Evolutionary conservation across 1,140 invertebrate genomes (phyloP), one percentile per base, ranked within the genome.

Genomic region (Eurosta solidaginis): DNA sequence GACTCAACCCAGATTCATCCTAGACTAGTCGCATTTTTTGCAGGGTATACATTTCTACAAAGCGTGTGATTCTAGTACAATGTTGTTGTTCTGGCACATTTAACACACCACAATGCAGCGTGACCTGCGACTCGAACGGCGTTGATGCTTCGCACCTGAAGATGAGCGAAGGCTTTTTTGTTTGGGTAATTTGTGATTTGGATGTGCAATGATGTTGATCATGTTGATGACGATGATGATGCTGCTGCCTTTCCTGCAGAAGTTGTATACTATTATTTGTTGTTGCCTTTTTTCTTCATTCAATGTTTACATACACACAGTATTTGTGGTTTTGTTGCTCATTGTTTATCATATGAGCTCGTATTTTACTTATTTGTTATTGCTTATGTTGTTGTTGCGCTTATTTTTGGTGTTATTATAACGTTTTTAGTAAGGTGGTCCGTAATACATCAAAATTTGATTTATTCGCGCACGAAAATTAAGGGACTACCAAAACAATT

Each of bases 371-470:
- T 17, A 29, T 12, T 59, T 59, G 27, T 17, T 36, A 7, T 59
- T 33, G 29, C 40, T 6, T 40, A 36, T 68, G 33, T 40, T 68
- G 33, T 42, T 42, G 20, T 42, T 68, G 59, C 33, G 20, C 17
- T 42, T 68, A 33, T 68, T 6, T 40, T 68, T 68, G 33, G 20
- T 68, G 33, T 42, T 42, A 36, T 42, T 68, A 33, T n/a, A 20
- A n/a, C n/a, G n/a, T 40, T 33, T 68, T 68, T 14, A 40, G 59
- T 68, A 40, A 40, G 59, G 59, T 68, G 59, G 59, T 68, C 59
- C 33, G 59, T 40, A 68, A 68, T 68, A 20, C 59, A 68, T 68
- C 59, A 68, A 68, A 68, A 68, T 68, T 68, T 68, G 59, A 68
- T 68, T 68, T 68, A 68, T 68, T 68, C 59, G 59, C 33, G 59